Evolutionary conservation across 2,888 invertebrate species (phyloP).

Genomic region (Ectropis crepuscularia): DNA sequence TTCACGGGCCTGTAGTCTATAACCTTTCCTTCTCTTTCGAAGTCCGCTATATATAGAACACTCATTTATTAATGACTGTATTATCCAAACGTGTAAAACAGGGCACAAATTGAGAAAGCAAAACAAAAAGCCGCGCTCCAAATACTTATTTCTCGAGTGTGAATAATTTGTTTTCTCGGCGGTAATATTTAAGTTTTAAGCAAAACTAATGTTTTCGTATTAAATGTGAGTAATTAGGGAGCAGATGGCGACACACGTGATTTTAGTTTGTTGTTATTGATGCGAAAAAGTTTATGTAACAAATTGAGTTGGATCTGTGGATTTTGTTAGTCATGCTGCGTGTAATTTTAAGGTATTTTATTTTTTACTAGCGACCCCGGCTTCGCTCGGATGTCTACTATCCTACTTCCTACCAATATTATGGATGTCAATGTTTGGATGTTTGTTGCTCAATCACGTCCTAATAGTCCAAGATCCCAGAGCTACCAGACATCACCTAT

Average conservation of each 20-base stretch:
- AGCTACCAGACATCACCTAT: no score
- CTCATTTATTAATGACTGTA: slow-evolving; percentile 47
- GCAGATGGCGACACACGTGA: slow-evolving; percentile 75
- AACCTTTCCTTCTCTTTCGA: neutral
- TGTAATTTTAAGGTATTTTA: neutral
- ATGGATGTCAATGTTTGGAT: no score
- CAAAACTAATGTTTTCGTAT: slow-evolving; percentile 79
- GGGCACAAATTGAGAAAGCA: slow-evolving; percentile 54
- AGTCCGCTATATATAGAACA: slow-evolving; percentile 64
- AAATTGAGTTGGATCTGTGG: slow-evolving; percentile 47
- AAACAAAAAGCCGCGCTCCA: slow-evolving; percentile 62
- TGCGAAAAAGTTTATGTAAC: slow-evolving; percentile 55
- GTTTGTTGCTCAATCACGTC: no score
- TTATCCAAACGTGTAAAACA: slow-evolving; percentile 37
- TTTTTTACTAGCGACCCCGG: no score
- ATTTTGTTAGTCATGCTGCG: slow-evolving; percentile 10
- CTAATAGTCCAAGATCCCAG: no score
- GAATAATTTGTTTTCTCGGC: slow-evolving; percentile 77
- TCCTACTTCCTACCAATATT: no score
- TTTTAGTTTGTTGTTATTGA: slow-evolving; percentile 60
- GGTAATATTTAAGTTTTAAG: slow-evolving; percentile 70
- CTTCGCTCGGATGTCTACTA: no score
- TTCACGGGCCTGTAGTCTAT: no score
- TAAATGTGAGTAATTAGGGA: slow-evolving; percentile 66
- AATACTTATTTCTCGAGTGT: slow-evolving; percentile 78